Base-by-base conservation (phyloP, 2,113 vertebrate species). In the Nerophis ophidion region DNA sequence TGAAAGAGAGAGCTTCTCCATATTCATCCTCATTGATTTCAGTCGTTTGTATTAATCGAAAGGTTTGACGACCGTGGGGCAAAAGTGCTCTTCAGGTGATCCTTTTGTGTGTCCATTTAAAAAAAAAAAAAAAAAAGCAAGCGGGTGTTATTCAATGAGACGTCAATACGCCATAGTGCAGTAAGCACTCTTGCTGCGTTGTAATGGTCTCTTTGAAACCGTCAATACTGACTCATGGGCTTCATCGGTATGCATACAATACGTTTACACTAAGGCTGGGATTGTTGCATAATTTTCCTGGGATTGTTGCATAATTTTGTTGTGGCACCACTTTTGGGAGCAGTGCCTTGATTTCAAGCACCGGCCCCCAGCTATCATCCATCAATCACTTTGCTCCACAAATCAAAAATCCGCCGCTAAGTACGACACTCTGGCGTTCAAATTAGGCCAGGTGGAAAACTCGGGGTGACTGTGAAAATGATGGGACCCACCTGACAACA, bases 291-390 rank as follows among this genome's bases (percentile, higher is more conserved):
- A 8, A 42, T 68, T 42, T 1, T n/a, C n/a, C 6, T 16, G 19
- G 4, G 44, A 50, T 33, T 12, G 61, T 52, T 16, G 60, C 17
- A 3, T 34, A 26, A 17, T 47, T 17, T 6, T 1, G 59, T 71
- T 62, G 40, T 49, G 9, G 15, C 65, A 15, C 16, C 55, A 52
- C 16, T 66, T 40, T 57, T 47, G 45, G 19, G 74, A 69, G 58
- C 72, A 68, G 59, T 68, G 50, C 59, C 33, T 58, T 54, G 48
- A 78, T 77, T 79, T 78, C 6, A 71, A 74, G 63, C 34, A 2
- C 54, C 51, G 48, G 64, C 46, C 60, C 60, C 38, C n/a, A 38
- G 36, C 52, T 34, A 54, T 54, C 52, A 38, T 38, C 36, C 38
- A 8, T 40, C 38, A 40, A 9, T 62, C 61, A 70, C n/a, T 60